phyloP scores from a whole-genome alignment of 2,797 vertebrate genomes.

The Myoxocephalus aenaeus region DNA sequence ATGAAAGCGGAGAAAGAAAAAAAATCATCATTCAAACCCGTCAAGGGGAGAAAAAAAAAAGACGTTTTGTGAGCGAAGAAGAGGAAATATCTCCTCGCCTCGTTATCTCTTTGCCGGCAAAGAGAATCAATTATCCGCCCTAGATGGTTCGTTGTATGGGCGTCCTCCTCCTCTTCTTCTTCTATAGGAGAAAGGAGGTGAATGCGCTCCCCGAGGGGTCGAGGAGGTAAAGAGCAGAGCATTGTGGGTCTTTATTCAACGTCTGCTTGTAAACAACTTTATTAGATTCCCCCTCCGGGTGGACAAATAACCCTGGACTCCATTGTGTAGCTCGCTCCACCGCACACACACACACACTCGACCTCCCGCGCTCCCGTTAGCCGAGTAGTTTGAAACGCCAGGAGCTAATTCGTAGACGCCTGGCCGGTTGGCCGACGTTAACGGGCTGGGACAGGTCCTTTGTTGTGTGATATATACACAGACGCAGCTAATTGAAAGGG shows the following conservation, averaged over 20 bases:
- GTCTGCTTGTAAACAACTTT: constrained; percentile 73
- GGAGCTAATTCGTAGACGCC: constrained; percentile 40
- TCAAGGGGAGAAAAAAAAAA: no score
- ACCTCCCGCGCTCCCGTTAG: not conserved
- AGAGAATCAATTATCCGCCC: constrained; percentile 69
- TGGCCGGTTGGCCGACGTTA: constrained; percentile 47
- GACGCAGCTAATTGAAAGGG: constrained; percentile 60
- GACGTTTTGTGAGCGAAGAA: not conserved
- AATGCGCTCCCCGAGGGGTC: constrained; percentile 38
- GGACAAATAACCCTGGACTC: constrained; percentile 53
- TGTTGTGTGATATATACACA: constrained; percentile 50
- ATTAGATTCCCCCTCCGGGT: constrained; percentile 54
- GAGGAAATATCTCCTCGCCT: constrained; percentile 7
- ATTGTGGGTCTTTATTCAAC: constrained; percentile 66
- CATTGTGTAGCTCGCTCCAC: constrained; percentile 38
- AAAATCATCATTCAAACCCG: not conserved
- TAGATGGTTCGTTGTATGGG: constrained; percentile 72
- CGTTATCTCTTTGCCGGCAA: constrained; percentile 14
- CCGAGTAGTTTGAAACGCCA: constrained; percentile 32
- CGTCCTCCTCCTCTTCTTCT: constrained; percentile 31
- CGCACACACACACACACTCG: not conserved
- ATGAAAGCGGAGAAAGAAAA: not conserved
- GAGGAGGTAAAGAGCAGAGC: not conserved
- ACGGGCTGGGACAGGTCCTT: constrained; percentile 64
- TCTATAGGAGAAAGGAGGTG: constrained; percentile 21